Evolutionary conservation across 1,140 invertebrate species (phyloP), one percentile per base, ranked within the genome.

Genomic region (Drosophila tropicalis): DNA sequence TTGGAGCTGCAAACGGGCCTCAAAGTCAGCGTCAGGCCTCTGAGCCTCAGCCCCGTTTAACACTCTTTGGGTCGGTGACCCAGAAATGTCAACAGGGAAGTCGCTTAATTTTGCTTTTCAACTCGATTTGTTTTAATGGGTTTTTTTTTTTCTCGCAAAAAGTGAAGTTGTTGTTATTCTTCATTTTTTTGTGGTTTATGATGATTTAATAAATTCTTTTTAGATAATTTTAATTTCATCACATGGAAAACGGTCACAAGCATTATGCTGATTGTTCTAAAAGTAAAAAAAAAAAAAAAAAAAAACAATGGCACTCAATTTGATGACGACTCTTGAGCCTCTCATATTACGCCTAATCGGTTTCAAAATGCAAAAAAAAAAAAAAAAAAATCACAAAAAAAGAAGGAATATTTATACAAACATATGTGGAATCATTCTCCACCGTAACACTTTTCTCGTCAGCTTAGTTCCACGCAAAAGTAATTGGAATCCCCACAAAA

Each of bases 51-150:
- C 40, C 58, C 67, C 55, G 81, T 41, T 78, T 55, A 65, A 70
- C 82, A 86, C 51, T 76, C 69, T 77, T 82, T 91, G 89, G 90
- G 90, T 91, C 90, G 81, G 89, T 91, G 90, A 91, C 90, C 90
- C 90, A 91, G 90, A 91, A 91, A 91, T 91, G 90, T 91, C 90
- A 91, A 91, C 67, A 75, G 79, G 79, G 77, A 91, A 91, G 76
- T 91, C 79, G 73, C 79, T 85, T 89, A 79, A 89, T 89, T 89
- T 74, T 39, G 58, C 54, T 63, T 64, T 55, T 62, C 75, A 51
- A 51, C 44, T 51, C 44, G 44, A 75, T 51, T 67, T 75, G 56
- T 40, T 39, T 62, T 55, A 12, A 57, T 36, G 32, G 56, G n/a
- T 36, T 7, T 17, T 57, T 29, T 29, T 29, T 29, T 29, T 29